Conservation (phyloP, 2,113 vertebrate species). For the Gobius niger region DNA sequence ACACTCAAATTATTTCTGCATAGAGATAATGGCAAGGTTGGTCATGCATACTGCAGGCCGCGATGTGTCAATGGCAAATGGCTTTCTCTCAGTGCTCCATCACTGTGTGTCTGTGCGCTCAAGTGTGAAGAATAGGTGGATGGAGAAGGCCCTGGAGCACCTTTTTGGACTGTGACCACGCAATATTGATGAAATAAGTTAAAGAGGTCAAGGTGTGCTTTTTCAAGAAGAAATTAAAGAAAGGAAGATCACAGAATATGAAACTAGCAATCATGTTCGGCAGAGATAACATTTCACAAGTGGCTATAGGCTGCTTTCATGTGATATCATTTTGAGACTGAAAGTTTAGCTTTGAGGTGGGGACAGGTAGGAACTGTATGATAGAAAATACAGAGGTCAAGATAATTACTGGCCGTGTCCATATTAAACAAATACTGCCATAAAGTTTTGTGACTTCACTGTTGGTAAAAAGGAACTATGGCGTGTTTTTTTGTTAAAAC, state of each 20-base stretch:
- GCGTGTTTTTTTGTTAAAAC: no score
- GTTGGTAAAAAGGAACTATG: no score
- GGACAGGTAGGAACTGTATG: no score
- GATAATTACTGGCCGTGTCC: no score
- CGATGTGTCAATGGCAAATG: slow-evolving; percentile 45
- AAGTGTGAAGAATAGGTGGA: neutral
- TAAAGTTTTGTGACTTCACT: no score
- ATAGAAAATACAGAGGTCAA: no score
- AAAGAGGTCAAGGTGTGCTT: slow-evolving; percentile 15
- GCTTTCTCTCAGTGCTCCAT: neutral
- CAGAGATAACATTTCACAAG: no score
- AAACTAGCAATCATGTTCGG: no score
- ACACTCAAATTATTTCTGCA: slow-evolving; percentile 59
- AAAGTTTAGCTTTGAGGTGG: no score
- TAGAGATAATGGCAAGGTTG: slow-evolving; percentile 49
- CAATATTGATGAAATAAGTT: slow-evolving; percentile 29
- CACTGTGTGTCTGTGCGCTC: neutral
- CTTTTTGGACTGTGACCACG: slow-evolving; percentile 23
- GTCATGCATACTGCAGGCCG: slow-evolving; percentile 49
- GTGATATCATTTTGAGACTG: no score
- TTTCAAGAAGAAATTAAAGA: neutral
- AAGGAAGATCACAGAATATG: neutral
- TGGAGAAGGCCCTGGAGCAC: neutral
- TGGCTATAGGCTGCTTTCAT: no score
- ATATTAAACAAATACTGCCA: no score